Percentiles rank a stretch among this genome's conserved stretches.
phyloP scores from a whole-genome alignment of 2,113 vertebrate species.

The Diphyllodes magnificus region DNA sequence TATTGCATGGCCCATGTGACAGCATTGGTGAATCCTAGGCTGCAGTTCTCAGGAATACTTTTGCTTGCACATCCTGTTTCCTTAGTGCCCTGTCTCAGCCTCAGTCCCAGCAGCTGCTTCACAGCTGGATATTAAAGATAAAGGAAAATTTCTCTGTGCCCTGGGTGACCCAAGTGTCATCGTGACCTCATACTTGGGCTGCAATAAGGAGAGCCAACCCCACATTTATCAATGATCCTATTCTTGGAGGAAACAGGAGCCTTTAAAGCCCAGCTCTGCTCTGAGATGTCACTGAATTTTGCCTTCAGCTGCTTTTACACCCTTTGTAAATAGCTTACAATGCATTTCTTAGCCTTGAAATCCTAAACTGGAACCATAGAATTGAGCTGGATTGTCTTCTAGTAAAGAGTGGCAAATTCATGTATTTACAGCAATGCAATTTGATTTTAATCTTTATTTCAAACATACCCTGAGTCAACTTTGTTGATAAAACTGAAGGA shows the following conservation, averaged over 20 bases:
- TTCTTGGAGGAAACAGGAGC: neutral
- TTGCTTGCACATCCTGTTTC: neutral
- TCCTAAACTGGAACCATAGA: accelerated
- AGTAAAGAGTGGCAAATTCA: neutral
- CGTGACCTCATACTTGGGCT: neutral
- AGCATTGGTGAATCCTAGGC: neutral
- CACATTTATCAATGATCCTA: neutral
- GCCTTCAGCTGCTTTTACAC: neutral
- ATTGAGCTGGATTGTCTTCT: neutral
- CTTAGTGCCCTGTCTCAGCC: neutral
- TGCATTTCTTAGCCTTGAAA: neutral
- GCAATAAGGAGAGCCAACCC: neutral
- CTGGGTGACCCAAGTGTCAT: neutral
- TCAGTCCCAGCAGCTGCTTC: neutral
- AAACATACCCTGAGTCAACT: neutral
- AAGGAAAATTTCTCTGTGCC: neutral
- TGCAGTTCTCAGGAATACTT: neutral
- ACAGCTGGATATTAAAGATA: neutral
- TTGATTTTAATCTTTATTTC: neutral
- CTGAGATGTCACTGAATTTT: neutral
- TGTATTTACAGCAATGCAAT: neutral
- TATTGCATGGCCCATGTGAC: neutral
- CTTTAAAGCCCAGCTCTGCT: neutral
- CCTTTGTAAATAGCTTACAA: neutral
- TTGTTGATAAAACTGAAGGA: neutral